Conservation (phyloP, 2,888 invertebrate species). For the Ochropacha duplaris region DNA sequence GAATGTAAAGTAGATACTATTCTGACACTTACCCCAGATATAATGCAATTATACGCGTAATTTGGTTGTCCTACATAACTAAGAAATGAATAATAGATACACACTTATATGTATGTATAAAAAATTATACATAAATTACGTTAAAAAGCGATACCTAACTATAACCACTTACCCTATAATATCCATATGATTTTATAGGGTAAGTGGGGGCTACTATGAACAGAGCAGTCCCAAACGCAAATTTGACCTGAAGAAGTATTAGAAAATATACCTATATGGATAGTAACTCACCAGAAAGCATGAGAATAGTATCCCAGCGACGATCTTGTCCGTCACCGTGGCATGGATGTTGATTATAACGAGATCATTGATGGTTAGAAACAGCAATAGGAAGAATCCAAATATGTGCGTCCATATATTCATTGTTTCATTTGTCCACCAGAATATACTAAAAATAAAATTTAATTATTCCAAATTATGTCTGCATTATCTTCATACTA, state of each 20-base stretch:
- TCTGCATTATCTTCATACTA: not conserved
- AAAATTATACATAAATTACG: not conserved
- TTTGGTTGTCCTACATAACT: not conserved
- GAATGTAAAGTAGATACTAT: no score
- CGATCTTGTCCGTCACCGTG: slow-evolving; percentile 90
- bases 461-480: slow-evolving; percentile 6
- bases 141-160: no score
- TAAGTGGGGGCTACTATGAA: no score
- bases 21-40: not conserved
- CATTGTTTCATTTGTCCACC: slow-evolving; percentile 98
- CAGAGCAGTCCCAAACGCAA: not conserved
- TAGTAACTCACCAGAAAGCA: slow-evolving; percentile 91
- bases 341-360: slow-evolving; percentile 91
- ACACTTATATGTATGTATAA: not conserved
- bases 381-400: slow-evolving; percentile 92
- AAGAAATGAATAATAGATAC: not conserved
- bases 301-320: slow-evolving; percentile 91
- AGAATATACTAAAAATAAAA: slow-evolving; percentile 88
- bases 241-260: not conserved
- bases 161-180: no score
- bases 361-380: slow-evolving; percentile 92
- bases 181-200: no score
- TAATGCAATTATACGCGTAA: not conserved
- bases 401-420: slow-evolving; percentile 99
- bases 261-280: not conserved